A percentile compares a stretch with the other conserved stretches of the same genome.
Evolutionary conservation across 2,888 invertebrate species (phyloP).

Genomic region (Leptopilina syphax): DNA sequence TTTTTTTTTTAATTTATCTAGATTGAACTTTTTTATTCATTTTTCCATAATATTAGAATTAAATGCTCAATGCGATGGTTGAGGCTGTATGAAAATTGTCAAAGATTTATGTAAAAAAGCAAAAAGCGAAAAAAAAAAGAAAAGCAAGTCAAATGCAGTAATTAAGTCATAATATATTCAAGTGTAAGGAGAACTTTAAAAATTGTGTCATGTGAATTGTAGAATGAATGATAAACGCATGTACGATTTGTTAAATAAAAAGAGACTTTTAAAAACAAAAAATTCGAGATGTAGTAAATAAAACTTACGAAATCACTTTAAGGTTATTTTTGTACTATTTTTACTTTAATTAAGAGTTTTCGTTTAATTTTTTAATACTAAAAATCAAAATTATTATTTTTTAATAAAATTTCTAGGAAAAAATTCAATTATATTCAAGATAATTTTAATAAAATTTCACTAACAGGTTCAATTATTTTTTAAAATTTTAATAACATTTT

Average conservation of each 20-base stretch:
- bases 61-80: conserved; percentile 16
- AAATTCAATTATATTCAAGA: too few species aligned
- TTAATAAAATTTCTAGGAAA: too few species aligned
- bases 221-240: conserved; percentile 9
- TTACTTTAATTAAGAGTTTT: too few species aligned
- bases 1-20: too few species aligned
- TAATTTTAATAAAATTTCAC: too few species aligned
- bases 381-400: too few species aligned
- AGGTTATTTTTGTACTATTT: too few species aligned
- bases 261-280: conserved; percentile 29
- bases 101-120: background rate
- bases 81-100: background rate
- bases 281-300: too few species aligned
- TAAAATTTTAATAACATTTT: too few species aligned
- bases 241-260: conserved; percentile 14
- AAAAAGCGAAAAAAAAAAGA: conserved; percentile 8
- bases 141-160: conserved; percentile 14
- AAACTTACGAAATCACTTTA: too few species aligned
- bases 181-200: background rate
- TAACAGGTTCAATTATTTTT: too few species aligned
- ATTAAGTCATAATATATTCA: conserved; percentile 7
- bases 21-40: background rate
- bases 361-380: too few species aligned
- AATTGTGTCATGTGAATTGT: conserved; percentile 12
- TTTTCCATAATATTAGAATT: conserved; percentile 19